A percentile compares a stretch with the other conserved stretches of the same genome.
Evolutionary conservation across 2,888 invertebrate genomes (phyloP).

Genomic region (Drosophila subsilvestris): DNA sequence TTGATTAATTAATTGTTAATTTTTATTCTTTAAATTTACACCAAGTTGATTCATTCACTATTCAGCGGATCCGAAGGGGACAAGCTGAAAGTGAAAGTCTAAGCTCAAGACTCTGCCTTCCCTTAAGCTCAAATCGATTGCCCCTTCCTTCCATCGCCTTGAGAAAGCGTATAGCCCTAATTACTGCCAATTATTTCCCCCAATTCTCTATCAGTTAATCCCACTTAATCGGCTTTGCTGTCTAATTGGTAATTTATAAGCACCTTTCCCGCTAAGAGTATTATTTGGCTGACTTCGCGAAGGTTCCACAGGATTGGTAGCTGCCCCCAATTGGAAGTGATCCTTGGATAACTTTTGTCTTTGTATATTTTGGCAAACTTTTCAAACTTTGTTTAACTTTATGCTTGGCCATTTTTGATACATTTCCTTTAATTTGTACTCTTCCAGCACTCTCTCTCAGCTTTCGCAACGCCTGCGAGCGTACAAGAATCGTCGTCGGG

Average conservation of each 20-base stretch:
- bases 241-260: not conserved
- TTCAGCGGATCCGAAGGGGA: not conserved
- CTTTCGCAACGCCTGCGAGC: conserved; percentile 64
- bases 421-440: not conserved
- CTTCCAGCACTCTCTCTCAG: conserved; percentile 75
- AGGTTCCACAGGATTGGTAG: no score
- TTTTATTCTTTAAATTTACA: no score
- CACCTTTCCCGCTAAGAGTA: not conserved
- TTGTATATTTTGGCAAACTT: no score
- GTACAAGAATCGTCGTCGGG: conserved; percentile 74
- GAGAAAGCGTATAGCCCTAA: no score
- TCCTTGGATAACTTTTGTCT: no score
- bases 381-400: not conserved
- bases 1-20: no score
- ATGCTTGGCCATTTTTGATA: not conserved
- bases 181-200: not conserved
- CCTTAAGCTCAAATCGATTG: not conserved
- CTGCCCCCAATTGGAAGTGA: no score
- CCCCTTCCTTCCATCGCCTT: not conserved
- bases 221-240: not conserved
- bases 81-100: not conserved
- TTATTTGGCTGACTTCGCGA: not conserved
- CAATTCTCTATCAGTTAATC: not conserved
- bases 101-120: not conserved
- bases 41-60: not conserved